Percentiles rank a stretch among this genome's conserved stretches.
Conservation (phyloP, 2,888 invertebrate genomes). For the Pantelozetes paolii region DNA sequence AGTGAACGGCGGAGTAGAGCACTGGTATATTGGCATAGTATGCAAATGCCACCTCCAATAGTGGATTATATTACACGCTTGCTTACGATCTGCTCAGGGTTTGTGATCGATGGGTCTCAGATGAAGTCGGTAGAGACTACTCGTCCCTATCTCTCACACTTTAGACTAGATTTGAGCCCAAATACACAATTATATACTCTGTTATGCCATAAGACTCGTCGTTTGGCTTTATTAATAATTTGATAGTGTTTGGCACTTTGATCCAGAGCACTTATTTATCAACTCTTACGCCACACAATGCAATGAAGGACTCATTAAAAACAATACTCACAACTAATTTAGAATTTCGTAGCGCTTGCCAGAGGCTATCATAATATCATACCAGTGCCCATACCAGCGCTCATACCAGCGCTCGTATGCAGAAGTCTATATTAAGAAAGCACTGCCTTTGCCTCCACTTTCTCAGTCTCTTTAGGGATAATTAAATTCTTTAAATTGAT, state of each 20-base stretch:
- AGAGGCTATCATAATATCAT: slow-evolving; percentile 12
- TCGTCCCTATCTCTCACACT: slow-evolving; percentile 33
- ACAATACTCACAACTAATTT: slow-evolving; percentile 34
- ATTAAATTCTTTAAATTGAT: slow-evolving; percentile 37
- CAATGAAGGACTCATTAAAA: slow-evolving; percentile 31
- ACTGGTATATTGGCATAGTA: neutral
- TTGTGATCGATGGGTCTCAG: slow-evolving; percentile 35
- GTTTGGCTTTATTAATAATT: slow-evolving; percentile 20
- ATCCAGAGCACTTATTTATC: slow-evolving; percentile 22
- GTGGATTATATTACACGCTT: slow-evolving; percentile 38
- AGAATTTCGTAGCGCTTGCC: slow-evolving; percentile 21
- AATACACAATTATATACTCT: slow-evolving; percentile 22
- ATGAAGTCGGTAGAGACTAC: slow-evolving; percentile 30
- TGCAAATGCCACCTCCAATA: slow-evolving; percentile 38
- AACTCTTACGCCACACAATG: slow-evolving; percentile 10
- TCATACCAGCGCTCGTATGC: no score
- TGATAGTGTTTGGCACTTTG: slow-evolving; percentile 29
- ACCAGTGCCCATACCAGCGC: neutral
- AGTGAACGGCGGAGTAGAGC: neutral
- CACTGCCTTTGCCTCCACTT: neutral
- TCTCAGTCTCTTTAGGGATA: slow-evolving; percentile 10
- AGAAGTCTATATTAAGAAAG: neutral
- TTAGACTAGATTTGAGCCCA: neutral
- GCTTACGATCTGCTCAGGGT: slow-evolving; percentile 25
- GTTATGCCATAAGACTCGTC: neutral